phyloP scores from a whole-genome alignment of 1,140 invertebrate species.

The Orius insidiosus region DNA sequence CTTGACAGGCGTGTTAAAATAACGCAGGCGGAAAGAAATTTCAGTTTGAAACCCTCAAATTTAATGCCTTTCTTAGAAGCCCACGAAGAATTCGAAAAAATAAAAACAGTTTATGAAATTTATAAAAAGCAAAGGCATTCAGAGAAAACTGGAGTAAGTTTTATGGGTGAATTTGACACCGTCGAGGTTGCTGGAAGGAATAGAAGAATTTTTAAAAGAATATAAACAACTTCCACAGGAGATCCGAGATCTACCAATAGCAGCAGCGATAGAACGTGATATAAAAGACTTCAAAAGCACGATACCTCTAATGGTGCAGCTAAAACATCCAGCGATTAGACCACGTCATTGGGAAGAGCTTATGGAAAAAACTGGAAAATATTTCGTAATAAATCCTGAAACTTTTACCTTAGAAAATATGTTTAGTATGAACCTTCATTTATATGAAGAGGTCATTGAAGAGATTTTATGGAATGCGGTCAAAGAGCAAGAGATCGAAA shows the following conservation, averaged over 20 bases:
- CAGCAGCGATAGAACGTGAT: conserved; percentile 47
- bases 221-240: conserved; percentile 44
- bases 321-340: conserved; percentile 77
- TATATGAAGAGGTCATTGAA: conserved; percentile 64
- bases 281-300: conserved; percentile 80
- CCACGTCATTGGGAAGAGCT: conserved; percentile 76
- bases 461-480: conserved; percentile 72
- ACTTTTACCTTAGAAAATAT: conserved; percentile 76
- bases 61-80: conserved; percentile 56
- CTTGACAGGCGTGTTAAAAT: conserved; percentile 49
- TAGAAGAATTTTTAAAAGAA: conserved; percentile 65
- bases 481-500: conserved; percentile 76
- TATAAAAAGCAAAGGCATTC: conserved; percentile 51
- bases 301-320: conserved; percentile 70
- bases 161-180: conserved; percentile 76
- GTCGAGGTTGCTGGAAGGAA: conserved; percentile 63
- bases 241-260: conserved; percentile 38
- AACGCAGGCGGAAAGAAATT: conserved; percentile 63
- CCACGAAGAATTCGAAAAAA: conserved; percentile 50
- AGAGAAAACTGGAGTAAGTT: conserved; percentile 67
- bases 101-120: conserved; percentile 57
- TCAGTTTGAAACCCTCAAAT: conserved; percentile 64
- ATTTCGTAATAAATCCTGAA: conserved; percentile 72
- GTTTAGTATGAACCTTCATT: conserved; percentile 77
- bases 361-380: conserved; percentile 63